Base-by-base conservation (phyloP, 92 coral and sea anemone genomes). In the Metridium senile region DNA sequence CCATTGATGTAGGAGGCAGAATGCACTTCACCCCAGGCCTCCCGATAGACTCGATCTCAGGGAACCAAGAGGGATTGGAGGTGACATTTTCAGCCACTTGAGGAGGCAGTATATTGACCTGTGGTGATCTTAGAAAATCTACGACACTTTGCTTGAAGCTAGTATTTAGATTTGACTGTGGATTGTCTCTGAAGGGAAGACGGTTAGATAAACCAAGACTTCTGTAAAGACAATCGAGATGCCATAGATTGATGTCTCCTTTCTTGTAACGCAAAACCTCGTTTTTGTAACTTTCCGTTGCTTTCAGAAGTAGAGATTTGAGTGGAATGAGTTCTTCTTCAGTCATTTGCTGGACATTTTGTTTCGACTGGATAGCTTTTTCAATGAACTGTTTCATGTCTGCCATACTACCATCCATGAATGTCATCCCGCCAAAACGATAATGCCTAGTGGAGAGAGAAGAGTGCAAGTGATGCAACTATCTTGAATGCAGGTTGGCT, bases 21-120 rank as follows among this genome's bases (percentile, higher is more conserved):
- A 90, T 78, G 51, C 94, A 86, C 86, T 83, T 86, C 70, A 90
- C 91, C n/a, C 94, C 94, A 53, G 94, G 89, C 69, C 94, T 84
- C 56, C 94, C 91, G 1, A 90, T 84, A 33, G 94, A 84, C 62
- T 90, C 94, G 34, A 90, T 85, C 62, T 84, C 87, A 11, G 85
- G 81, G 23, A 56, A 74, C 94, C 94, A 90, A 23, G 77, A 72
- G 32, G 94, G 94, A 74, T 90, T 90, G 32, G 94, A 90, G 1
- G 90, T 84, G 67, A 86, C 90, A 77, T 90, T 86, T 73, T 86
- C 81, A 9, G 94, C 85, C 0, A 80, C 81, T 74, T 70, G 89
- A 21, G 89, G 62, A 25, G 94, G 94, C 30, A 90, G 74, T 31
- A 86, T 29, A 66, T 89, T 72, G 72, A 86, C 59, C 67, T 43